Evolutionary conservation across 2,113 vertebrate species (phyloP), one percentile per base, ranked within the genome.

Genomic region (Argyrosomus japonicus): DNA sequence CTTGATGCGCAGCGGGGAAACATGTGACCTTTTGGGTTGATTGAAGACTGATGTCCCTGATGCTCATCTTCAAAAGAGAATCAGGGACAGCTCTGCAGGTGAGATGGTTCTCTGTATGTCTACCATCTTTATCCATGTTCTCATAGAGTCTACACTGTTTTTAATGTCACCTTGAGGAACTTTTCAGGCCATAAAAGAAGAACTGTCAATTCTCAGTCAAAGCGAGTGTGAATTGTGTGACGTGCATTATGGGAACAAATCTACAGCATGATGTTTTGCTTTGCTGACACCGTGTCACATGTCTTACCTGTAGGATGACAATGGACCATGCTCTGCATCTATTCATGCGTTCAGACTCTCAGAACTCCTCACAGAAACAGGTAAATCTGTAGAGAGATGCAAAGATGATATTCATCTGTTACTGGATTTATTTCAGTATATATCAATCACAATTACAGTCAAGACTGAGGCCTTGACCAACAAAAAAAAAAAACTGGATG

Each of bases 231-330:
- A n/a, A n/a, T 53, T 19, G 7, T 69, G 51, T 48, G 47, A 48
- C 1, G 14, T 48, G 47, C 14, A 23, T 40, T 15, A 51, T 27
- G 19, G n/a, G 4, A 23, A 18, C 6, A 43, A 36, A 45, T 3
- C 6, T 5, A 23, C 53, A 15, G 32, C 15, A 25, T 40, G 4
- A 19, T 50, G 61, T 13, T 40, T 56, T 70, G 65, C 15, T 75
- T 68, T 68, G 70, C n/a, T 48, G 68, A 6, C 11, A 61, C 27
- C 6, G 21, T 1, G 70, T 51, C 10, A 1, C 19, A 9, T 7
- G 40, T 54, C 87, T 90, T 79, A 93, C 91, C 89, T 90, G 77
- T 53, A 36, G 58, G 82, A 77, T 64, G 82, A 87, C 53, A 19
- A 43, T 12, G 79, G 56, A 83, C 43, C 74, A 75, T 60, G 74